Evolutionary conservation across 2,888 invertebrate species (phyloP), one percentile per base, ranked within the genome.

Genomic region (Megamerina dolium): DNA sequence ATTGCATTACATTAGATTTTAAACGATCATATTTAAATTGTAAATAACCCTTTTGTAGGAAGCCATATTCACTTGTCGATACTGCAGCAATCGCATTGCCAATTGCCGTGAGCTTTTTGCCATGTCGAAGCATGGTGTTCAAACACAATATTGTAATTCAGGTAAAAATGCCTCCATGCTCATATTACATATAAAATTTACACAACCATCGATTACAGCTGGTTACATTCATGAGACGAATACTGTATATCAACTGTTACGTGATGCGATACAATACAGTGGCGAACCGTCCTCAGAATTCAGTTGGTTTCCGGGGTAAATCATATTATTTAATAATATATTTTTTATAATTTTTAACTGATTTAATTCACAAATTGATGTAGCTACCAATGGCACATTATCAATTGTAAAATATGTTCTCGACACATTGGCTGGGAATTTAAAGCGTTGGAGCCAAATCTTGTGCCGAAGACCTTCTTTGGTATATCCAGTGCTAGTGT

Each of bases 361-460:
- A 14, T 13, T 14, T 23, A 26, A 23, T 16, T 2, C 19, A 39
- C 10, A 38, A 9, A n/a, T n/a, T 9, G 10, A 6, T 69, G 23
- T 61, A 85, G 87, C 19, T 90, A 88, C 63, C 80, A 83, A 5
- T 90, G 90, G 90, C 84, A 82, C 21, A 83, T 87, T 40, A 80
- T 82, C 26, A 74, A 79, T 45, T 90, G 90, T 61, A 71, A 70
- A 39, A 63, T 71, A 17, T 90, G 90, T 63, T 64, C 70, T 32
- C 73, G 70, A 33, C 89, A 90, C 63, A 74, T 88, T 55, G 90
- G 90, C 3, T 90, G 90, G 90, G 77, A 77, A 56, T 90, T 88
- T 62, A 81, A 79, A n/a, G 82, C 84, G 0, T 73, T 74, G 5
- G 66, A 73, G 32, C 72, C 72, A 27, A 74, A 77, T 52, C 68